Evolutionary conservation across 1,140 invertebrate species (phyloP), one percentile per base, ranked within the genome.

Genomic region (Dreissena rostriformis): DNA sequence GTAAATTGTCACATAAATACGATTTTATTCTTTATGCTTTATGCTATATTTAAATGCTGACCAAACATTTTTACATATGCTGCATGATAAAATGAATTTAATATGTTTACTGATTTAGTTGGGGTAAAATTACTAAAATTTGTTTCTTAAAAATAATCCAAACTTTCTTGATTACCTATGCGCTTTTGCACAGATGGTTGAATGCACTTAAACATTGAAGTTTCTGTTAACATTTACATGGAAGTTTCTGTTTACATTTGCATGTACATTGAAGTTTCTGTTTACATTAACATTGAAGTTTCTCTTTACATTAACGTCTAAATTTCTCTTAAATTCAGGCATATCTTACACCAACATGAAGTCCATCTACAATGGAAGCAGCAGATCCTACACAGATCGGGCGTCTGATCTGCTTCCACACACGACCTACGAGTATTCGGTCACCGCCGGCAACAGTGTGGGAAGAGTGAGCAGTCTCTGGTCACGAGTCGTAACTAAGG

Each of bases 371-470:
- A 90, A 89, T 76, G 89, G 90, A 0, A 90, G 84, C 17, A 28
- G 49, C 14, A 67, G 86, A 55, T 66, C 77, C 17, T 89, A 86
- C 65, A 88, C 82, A 28, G 92, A 93, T 76, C 80, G 57, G 22
- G 88, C 85, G 55, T 65, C 53, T 1, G 61, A 67, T 0, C 72
- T 92, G 28, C 28, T 68, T 53, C 91, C 92, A 14, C 91, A 80
- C 87, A 87, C 85, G 5, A 81, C 85, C 1, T 93, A 93, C 76
- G 89, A 92, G 87, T 93, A 93, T 84, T 88, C 80, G 86, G 87
- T 93, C 12, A 87, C 83, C 12, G 88, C 86, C 5, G 71, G 84
- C 39, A 93, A 93, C 85, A 84, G 66, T 55, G 90, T 87, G 2
- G 92, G 92, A 22, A 86, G 82, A 19, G 86, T 86, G 15, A 84